Base-by-base conservation (phyloP, 2,888 invertebrate genomes). In the Drosophila flavopinicola region DNA sequence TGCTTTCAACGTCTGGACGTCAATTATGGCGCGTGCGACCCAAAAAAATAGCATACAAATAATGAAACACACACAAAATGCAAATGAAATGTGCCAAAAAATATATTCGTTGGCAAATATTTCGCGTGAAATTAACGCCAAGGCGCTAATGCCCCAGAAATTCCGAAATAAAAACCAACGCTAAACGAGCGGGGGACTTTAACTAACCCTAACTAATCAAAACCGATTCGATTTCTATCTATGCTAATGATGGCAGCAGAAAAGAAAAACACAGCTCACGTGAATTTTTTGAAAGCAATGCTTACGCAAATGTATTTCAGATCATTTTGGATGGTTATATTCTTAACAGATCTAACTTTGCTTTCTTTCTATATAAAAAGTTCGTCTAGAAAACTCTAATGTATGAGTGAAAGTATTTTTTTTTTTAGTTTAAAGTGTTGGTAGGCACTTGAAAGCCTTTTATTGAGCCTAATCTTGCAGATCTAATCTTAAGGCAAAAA, bases 41-140 rank as follows among this genome's bases (percentile, higher is more conserved):
- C 66, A 64, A 24, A 71, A 70, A 56, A 11, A 47, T 15, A 45
- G n/a, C n/a, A n/a, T n/a, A n/a, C n/a, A 15, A 1, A 4, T 30
- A 27, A 23, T 3, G 13, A 4, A 24, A 24, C 4, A 2, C n/a
- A 6, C 15, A 20, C 4, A 25, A 30, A 6, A 48, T 45, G 9
- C n/a, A 10, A 32, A 7, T 6, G 15, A 72, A 59, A 41, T 70
- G 56, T 51, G 47, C 13, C 33, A 41, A 54, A 61, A 39, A 41
- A 54, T 54, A 39, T 45, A 59, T 17, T 58, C 29, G 45, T 33
- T 33, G 30, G 48, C 63, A 69, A 75, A 70, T 53, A 49, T 33
- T 75, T 71, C 65, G 51, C 57, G 38, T 57, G 37, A 67, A 63
- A 74, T 74, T 74, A 74, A 59, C 78, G 44, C 29, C 6, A 11